These are phyloP conservation scores for Stenodema calcarata DNA, from an alignment of 2,888 invertebrate genomes.

Conservation along the genomic window DNA sequence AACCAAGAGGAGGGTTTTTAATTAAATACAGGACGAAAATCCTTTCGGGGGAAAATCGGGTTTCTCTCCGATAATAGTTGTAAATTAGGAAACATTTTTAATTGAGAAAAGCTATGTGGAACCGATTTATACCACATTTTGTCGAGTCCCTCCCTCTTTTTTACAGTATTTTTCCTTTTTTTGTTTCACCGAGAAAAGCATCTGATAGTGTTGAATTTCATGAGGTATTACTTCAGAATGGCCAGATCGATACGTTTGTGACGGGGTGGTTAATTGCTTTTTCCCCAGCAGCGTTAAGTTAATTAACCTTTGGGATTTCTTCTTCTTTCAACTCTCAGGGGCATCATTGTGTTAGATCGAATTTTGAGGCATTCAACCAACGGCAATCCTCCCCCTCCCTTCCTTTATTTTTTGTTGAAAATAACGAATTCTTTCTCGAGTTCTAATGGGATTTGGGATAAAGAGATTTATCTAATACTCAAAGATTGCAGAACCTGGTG, in stretches of 20 bases:
- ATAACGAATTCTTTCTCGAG: too few species aligned
- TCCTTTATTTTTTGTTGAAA: too few species aligned
- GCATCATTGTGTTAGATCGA: neutral
- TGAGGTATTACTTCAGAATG: neutral
- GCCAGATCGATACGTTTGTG: neutral
- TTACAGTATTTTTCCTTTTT: neutral
- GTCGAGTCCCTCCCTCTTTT: neutral
- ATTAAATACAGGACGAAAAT: constrained; percentile 16
- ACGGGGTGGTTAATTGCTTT: neutral
- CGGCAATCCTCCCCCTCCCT: too few species aligned
- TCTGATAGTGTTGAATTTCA: neutral
- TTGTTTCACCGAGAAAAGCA: neutral
- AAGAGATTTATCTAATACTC: too few species aligned
- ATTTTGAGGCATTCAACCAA: neutral
- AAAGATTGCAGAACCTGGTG: too few species aligned
- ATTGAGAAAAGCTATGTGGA: constrained; percentile 38
- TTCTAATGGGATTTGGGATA: too few species aligned
- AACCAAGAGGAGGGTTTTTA: neutral
- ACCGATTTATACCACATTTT: neutral
- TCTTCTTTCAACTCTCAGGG: neutral
- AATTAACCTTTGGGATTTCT: neutral
- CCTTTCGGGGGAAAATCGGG: neutral
- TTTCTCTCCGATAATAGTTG: constrained; percentile 20
- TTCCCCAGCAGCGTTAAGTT: neutral
- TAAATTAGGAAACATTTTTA: constrained; percentile 43